Conservation (phyloP, 2,888 invertebrate species). For the Zhengitettix transpicula region DNA sequence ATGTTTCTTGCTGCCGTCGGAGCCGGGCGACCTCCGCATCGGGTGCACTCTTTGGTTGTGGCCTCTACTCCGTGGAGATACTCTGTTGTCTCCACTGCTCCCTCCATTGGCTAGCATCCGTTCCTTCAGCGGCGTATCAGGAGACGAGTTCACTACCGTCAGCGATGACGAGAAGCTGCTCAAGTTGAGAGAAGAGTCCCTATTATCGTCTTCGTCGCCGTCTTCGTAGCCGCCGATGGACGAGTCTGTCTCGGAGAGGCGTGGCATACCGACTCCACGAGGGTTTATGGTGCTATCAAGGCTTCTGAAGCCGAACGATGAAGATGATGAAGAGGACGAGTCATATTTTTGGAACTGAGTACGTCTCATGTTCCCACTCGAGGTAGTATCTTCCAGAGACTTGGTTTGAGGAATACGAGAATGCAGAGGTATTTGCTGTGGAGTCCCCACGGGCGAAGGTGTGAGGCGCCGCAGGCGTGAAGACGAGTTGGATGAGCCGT, state of each 20-base stretch:
- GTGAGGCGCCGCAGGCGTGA: conserved; percentile 17
- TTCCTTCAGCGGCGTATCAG: conserved; percentile 3
- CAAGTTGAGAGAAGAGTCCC: conserved; percentile 15
- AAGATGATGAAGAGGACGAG: conserved; percentile 28
- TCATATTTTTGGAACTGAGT: conserved; percentile 37
- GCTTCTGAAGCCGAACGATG: conserved; percentile 44
- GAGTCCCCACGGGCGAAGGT: conserved; percentile 17
- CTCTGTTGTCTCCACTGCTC: conserved; percentile 7
- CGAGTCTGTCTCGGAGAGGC: conserved; percentile 21
- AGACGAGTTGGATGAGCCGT: conserved; percentile 13
- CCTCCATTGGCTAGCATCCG: conserved; percentile 10
- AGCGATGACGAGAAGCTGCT: conserved; percentile 10
- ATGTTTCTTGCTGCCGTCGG: conserved; percentile 22
- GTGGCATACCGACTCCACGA: conserved; percentile 27
- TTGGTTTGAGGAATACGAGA: conserved; percentile 31
- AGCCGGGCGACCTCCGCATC: conserved; percentile 20
- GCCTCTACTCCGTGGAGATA: conserved; percentile 16
- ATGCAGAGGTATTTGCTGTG: conserved; percentile 16
- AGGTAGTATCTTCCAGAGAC: conserved; percentile 31
- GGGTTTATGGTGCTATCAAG: conserved; percentile 37
- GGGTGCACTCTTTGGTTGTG: conserved; percentile 8
- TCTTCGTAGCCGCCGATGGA: conserved; percentile 37
- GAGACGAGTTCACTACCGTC: conserved; percentile 7
- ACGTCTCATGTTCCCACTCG: conserved; percentile 30
- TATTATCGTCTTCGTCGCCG: conserved; percentile 30